Evolutionary conservation across 92 coral and sea anemone species (phyloP).

Genomic region (Zoanthus gigantus): DNA sequence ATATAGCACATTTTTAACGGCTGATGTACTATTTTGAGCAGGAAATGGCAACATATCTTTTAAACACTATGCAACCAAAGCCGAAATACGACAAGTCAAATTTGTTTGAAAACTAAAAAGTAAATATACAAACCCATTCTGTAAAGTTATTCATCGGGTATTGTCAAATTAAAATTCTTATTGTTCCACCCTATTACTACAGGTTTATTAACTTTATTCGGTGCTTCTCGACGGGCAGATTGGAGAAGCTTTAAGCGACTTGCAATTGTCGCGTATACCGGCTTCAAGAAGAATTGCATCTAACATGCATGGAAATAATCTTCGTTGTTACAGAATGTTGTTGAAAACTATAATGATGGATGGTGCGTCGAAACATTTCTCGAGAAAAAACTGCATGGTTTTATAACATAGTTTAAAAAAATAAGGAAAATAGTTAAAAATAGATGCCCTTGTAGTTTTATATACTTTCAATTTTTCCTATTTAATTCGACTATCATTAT

Average conservation of each 20-base stretch:
- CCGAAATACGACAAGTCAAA: too few relatives aligned
- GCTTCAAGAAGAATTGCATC: background rate
- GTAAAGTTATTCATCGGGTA: background rate
- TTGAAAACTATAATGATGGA: background rate
- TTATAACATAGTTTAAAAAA: background rate
- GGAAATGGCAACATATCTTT: too few relatives aligned
- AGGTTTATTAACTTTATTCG: conserved; percentile 12
- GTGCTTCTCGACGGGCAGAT: background rate
- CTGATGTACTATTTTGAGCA: too few relatives aligned
- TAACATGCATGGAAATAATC: background rate
- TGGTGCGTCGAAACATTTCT: background rate
- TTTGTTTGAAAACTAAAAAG: too few relatives aligned
- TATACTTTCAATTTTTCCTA: too few relatives aligned
- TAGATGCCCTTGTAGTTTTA: too few relatives aligned
- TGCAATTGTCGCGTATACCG: background rate
- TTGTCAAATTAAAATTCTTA: background rate
- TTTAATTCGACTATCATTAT: too few relatives aligned
- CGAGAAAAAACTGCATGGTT: background rate
- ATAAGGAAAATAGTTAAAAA: too few relatives aligned
- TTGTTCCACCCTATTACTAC: background rate
- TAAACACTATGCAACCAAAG: too few relatives aligned
- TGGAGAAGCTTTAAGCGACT: background rate
- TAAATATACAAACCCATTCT: background rate
- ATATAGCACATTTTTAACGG: too few relatives aligned
- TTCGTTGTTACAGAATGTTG: background rate